These are phyloP conservation scores for Scytalopus superciliaris DNA, from an alignment of 2,113 vertebrate species.

Conservation along the genomic window DNA sequence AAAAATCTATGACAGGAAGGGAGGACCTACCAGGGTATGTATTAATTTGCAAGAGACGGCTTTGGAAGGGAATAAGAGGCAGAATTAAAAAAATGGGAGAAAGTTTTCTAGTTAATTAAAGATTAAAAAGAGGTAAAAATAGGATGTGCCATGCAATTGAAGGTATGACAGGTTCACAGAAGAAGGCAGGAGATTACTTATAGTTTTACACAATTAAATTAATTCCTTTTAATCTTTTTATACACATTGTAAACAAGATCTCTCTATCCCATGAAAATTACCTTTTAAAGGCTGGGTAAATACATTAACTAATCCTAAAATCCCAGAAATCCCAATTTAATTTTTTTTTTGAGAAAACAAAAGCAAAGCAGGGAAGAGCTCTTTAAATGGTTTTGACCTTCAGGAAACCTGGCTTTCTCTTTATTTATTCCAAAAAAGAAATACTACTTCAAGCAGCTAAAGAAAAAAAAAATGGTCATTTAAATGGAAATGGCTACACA, in stretches of 20 bases:
- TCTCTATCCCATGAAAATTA: slow-evolving; percentile 62
- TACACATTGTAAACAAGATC: slow-evolving; percentile 64
- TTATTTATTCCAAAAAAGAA: not conserved
- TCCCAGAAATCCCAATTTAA: slow-evolving; percentile 17
- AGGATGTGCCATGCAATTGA: slow-evolving; percentile 1
- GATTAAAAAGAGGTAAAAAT: slow-evolving; percentile 38
- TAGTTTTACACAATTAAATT: slow-evolving; percentile 69
- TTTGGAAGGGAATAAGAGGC: not conserved
- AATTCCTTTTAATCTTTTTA: slow-evolving; percentile 72
- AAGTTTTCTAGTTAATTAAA: slow-evolving; percentile 49
- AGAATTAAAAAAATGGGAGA: not conserved
- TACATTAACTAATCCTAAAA: slow-evolving; percentile 63
- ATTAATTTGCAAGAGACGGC: not conserved
- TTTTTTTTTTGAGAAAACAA: not conserved
- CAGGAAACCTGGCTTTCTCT: not conserved
- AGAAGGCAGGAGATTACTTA: slow-evolving; percentile 62
- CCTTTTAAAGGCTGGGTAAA: slow-evolving; percentile 62
- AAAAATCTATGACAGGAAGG: not conserved
- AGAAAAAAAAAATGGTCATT: not conserved
- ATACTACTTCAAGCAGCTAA: not conserved
- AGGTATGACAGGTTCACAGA: slow-evolving; percentile 15
- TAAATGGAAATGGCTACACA: not conserved
- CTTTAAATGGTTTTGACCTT: slow-evolving; percentile 35
- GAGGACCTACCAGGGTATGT: not conserved
- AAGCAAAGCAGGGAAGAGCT: not conserved